These are phyloP conservation scores for Pampus argenteus DNA, from an alignment of 2,797 vertebrate species.

Conservation along the genomic window DNA sequence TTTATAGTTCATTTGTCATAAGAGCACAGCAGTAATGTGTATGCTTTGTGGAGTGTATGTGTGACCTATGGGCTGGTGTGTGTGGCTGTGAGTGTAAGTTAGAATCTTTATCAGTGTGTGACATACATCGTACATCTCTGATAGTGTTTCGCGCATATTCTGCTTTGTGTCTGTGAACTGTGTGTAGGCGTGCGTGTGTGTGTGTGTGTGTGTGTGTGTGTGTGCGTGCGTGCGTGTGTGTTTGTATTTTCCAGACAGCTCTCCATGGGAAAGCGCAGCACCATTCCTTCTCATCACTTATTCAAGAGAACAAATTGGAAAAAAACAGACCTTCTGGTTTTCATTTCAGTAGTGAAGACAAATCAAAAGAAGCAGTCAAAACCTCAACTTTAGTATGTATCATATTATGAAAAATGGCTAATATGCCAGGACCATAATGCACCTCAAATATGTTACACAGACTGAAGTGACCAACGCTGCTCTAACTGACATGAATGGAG, in stretches of 20 bases:
- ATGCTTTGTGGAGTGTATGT: background rate
- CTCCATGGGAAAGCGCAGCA: background rate
- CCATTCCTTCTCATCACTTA: slow-evolving; percentile 1
- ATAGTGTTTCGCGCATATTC: background rate
- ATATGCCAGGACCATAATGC: background rate
- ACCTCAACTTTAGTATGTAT: background rate
- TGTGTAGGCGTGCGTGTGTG: slow-evolving; percentile 3
- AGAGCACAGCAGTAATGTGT: background rate
- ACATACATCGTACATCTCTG: background rate
- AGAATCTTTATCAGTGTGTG: background rate
- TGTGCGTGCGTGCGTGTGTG: background rate
- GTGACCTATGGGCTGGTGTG: slow-evolving; percentile 1
- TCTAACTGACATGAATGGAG: background rate
- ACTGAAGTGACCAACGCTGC: background rate
- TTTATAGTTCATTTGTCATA: slow-evolving; percentile 49
- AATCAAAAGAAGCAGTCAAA: slow-evolving; percentile 7
- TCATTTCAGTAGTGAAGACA: slow-evolving; percentile 6
- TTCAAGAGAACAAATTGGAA: slow-evolving; percentile 25
- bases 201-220: slow-evolving; percentile 1
- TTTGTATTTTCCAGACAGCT: slow-evolving; percentile 1
- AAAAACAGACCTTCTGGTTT: background rate
- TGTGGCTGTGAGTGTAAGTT: background rate
- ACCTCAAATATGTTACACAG: background rate
- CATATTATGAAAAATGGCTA: background rate
- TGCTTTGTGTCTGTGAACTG: background rate